Percentiles rank a stretch among this genome's conserved stretches.
These are phyloP conservation scores for Hydropotes inermis DNA, from an alignment of 2,113 vertebrate genomes.

Conservation along the genomic window DNA sequence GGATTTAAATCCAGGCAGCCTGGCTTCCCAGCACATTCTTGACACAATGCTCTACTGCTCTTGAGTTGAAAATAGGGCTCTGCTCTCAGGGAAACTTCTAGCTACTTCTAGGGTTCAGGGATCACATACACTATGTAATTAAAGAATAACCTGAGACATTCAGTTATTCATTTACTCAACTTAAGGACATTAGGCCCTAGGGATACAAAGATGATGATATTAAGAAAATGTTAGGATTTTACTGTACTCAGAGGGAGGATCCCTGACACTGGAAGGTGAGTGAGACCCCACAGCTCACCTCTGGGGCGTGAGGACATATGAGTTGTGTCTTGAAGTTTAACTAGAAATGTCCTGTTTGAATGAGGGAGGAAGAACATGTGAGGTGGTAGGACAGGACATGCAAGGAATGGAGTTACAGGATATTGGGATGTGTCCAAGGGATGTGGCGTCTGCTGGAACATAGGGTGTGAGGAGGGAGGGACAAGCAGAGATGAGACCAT, in stretches of 20 bases:
- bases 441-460: neutral
- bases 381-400: neutral
- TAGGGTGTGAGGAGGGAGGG: neutral
- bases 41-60: neutral
- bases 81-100: neutral
- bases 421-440: neutral
- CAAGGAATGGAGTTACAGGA: neutral
- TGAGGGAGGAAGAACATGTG: fast-evolving
- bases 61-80: neutral
- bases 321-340: neutral
- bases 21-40: neutral
- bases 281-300: neutral
- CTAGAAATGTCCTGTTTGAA: neutral
- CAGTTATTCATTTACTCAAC: neutral
- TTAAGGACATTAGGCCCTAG: neutral
- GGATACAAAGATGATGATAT: neutral
- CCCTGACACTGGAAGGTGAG: neutral
- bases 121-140: neutral
- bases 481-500: neutral
- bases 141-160: neutral
- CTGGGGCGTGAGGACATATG: neutral
- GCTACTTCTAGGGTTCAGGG: neutral
- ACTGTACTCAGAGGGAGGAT: neutral
- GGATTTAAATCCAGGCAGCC: neutral
- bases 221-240: neutral